phyloP scores from a whole-genome alignment of 1,140 invertebrate species.

The Drosophila sturtevanti region DNA sequence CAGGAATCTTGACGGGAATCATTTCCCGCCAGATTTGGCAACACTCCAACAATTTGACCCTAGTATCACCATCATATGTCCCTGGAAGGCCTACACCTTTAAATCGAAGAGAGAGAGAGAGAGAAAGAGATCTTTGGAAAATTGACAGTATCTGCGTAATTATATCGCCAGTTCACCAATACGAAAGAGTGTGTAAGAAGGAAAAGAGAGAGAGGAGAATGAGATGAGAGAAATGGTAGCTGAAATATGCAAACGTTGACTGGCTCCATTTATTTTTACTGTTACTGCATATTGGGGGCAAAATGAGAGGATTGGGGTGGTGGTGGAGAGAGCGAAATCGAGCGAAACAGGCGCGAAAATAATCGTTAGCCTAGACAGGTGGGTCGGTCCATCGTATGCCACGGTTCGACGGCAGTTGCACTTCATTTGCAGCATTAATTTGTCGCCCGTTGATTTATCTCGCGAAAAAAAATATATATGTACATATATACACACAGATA shows the following conservation, averaged over 20 bases:
- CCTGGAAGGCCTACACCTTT: constrained; percentile 31
- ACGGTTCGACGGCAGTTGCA: constrained; percentile 66
- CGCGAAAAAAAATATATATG: constrained; percentile 30
- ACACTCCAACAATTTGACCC: too few species aligned
- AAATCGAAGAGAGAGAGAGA: constrained; percentile 49
- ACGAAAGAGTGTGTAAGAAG: neutral
- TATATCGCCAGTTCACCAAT: constrained; percentile 59
- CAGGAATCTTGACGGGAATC: too few species aligned
- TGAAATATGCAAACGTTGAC: constrained; percentile 79
- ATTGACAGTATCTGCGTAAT: constrained; percentile 79
- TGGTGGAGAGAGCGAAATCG: neutral
- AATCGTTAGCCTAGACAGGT: constrained; percentile 61
- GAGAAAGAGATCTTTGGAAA: constrained; percentile 46
- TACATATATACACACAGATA: neutral
- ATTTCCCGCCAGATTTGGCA: too few species aligned
- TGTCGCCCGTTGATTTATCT: constrained; percentile 79
- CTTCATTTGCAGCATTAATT: constrained; percentile 81
- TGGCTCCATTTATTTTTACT: constrained; percentile 81
- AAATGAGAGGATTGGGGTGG: neutral
- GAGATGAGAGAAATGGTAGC: constrained; percentile 15
- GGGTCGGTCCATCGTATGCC: constrained; percentile 27
- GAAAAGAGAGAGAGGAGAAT: constrained; percentile 4
- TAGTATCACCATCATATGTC: too few species aligned
- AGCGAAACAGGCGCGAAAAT: constrained; percentile 49
- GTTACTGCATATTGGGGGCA: constrained; percentile 75